These are phyloP conservation scores for Paramormyrops kingsleyae DNA, from an alignment of 2,113 vertebrate genomes.

Conservation along the genomic window DNA sequence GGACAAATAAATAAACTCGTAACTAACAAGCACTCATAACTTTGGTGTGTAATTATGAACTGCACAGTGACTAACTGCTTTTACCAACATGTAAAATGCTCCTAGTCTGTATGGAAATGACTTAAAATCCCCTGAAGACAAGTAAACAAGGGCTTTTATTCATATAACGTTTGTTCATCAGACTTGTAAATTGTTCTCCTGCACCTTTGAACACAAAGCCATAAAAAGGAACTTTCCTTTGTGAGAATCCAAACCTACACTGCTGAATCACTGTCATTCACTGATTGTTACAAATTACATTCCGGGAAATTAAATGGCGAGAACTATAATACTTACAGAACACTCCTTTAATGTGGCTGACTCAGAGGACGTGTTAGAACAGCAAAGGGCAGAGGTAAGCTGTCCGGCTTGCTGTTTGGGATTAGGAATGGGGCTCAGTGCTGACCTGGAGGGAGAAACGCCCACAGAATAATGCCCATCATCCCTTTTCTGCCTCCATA, in stretches of 20 bases:
- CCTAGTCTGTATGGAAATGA: constrained; percentile 43
- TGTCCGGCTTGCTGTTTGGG: neutral
- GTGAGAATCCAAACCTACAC: constrained; percentile 27
- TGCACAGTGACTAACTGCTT: constrained; percentile 41
- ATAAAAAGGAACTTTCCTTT: constrained; percentile 33
- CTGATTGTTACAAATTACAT: constrained; percentile 38
- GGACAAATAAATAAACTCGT: constrained; percentile 62
- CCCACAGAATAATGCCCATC: neutral
- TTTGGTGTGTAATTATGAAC: constrained; percentile 52
- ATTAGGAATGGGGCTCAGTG: neutral
- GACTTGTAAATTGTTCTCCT: constrained; percentile 23
- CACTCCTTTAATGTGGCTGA: constrained; percentile 9
- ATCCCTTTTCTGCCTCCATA: neutral
- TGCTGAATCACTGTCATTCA: constrained; percentile 54
- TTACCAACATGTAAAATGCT: constrained; percentile 52
- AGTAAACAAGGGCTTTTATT: constrained; percentile 35
- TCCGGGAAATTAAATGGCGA: constrained; percentile 43
- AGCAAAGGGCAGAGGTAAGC: neutral
- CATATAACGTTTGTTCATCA: constrained; percentile 30
- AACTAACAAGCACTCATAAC: constrained; percentile 54
- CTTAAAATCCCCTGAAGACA: constrained; percentile 31
- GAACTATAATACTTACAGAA: constrained; percentile 12
- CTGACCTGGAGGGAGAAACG: neutral
- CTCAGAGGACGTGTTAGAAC: neutral
- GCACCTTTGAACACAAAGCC: constrained; percentile 36